These are phyloP conservation scores for Tachypleus tridentatus DNA, from an alignment of 1,140 invertebrate genomes.

Conservation along the genomic window DNA sequence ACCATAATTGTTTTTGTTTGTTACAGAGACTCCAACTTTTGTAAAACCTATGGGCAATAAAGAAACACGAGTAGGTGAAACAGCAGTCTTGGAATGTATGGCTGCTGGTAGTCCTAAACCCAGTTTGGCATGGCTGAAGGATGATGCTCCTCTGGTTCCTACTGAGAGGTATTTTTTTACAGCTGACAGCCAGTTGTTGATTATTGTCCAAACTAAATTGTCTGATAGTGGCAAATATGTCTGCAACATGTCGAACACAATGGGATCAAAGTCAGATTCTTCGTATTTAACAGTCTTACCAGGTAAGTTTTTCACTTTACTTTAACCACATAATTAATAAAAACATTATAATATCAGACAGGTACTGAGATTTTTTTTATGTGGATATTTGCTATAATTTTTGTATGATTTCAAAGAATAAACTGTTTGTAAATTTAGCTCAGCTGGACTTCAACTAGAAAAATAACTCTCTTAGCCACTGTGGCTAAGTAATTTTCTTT, in stretches of 20 bases:
- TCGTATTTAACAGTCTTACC: conserved; percentile 35
- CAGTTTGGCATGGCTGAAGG: conserved; percentile 76
- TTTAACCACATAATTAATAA: no score
- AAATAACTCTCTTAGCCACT: no score
- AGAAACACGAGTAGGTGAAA: conserved; percentile 58
- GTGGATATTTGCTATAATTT: no score
- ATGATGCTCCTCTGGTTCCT: conserved; percentile 54
- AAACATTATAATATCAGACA: no score
- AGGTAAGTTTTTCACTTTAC: no score
- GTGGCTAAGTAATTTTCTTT: no score
- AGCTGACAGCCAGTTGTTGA: conserved; percentile 67
- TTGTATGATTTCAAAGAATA: no score
- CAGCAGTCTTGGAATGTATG: conserved; percentile 76
- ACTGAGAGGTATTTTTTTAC: conserved; percentile 69
- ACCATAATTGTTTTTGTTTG: no score
- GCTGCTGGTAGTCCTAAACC: conserved; percentile 66
- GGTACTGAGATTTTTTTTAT: no score
- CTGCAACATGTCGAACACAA: conserved; percentile 65
- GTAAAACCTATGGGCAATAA: conserved; percentile 72
- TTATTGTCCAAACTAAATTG: conserved; percentile 63
- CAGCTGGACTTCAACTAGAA: no score
- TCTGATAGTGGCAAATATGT: conserved; percentile 73
- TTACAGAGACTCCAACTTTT: conserved; percentile 66
- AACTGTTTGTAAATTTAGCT: no score
- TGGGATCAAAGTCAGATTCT: conserved; percentile 39